Base-by-base conservation (phyloP, 2,888 invertebrate genomes). In the Alcis repandata region DNA sequence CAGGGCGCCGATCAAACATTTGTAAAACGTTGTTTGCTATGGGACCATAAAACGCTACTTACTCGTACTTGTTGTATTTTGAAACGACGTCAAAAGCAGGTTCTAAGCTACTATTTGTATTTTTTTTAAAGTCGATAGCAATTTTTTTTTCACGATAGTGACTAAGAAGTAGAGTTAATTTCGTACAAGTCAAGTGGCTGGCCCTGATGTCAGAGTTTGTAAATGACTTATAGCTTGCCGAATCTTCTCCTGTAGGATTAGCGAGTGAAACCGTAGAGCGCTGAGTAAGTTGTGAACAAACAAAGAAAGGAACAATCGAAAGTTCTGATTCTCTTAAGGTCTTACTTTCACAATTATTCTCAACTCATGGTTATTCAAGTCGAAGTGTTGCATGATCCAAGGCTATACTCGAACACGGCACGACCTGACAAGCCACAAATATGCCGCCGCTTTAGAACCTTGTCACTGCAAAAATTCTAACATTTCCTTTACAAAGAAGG, bases 341-440 rank as follows among this genome's bases (percentile, higher is more conserved):
- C 58, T 53, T 22, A 62, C 62, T 67, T 59, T 59, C 56, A 62
- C 49, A 62, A 65, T 45, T 40, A 52, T 46, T 40, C 43, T 52
- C 19, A 22, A 45, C 41, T 60, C 41, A 49, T 53, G 52, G 36
- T 49, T 59, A 66, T 61, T 52, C 43, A 33, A 43, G 53, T 54
- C 6, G 33, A 63, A 64, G 66, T 54, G 49, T 67, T 49, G 67
- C 67, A 67, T 67, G 67, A 15, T 46, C 33, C 59, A 54, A 59
- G 62, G 62, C 54, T 58, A 56, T 62, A 49, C 15, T 3, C 7
- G 8, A 49, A 56, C 62, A 62, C 59, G 53, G 33, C 38, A 54
- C 9, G n/a, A 41, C 40, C 38, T 27, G 20, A 36, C 32, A 32
- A 32, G 20, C n/a, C 36, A 32, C 41, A 57, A 45, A 59, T 41